Conservation (phyloP, 2,797 vertebrate genomes). For the Anabacerthia variegaticeps region DNA sequence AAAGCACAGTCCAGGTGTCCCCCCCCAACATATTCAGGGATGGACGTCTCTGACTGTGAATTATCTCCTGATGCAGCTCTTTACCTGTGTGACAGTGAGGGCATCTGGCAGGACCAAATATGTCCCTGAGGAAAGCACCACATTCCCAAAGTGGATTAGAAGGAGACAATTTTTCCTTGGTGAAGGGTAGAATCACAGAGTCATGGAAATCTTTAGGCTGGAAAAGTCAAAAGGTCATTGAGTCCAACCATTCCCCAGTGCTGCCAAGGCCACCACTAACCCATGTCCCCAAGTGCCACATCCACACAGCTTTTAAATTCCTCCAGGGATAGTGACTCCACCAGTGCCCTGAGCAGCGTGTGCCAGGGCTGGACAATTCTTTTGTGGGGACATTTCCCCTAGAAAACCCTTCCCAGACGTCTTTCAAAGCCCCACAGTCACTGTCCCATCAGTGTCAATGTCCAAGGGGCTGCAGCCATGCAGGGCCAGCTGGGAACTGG, state of each 20-base stretch:
- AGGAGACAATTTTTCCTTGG: background rate
- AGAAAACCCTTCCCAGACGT: background rate
- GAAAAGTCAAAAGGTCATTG: background rate
- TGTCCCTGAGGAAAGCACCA: background rate
- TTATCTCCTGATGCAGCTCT: background rate
- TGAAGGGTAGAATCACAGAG: background rate
- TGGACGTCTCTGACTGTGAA: background rate
- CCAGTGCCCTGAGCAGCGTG: background rate
- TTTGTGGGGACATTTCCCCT: background rate
- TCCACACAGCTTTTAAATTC: background rate
- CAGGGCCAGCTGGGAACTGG: background rate
- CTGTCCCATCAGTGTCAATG: accelerated
- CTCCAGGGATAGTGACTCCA: background rate
- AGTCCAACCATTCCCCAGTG: background rate
- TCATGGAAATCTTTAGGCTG: background rate
- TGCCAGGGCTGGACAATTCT: background rate
- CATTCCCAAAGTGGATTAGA: background rate
- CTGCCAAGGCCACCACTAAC: background rate
- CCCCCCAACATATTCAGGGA: background rate
- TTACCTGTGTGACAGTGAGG: background rate
- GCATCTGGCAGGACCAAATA: background rate
- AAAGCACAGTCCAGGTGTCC: background rate
- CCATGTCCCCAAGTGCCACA: background rate
- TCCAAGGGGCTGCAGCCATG: accelerated
- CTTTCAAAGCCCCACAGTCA: background rate